These are phyloP conservation scores for Pipistrellus pygmaeus DNA, from an alignment of 2,797 vertebrate species.

Conservation along the genomic window DNA sequence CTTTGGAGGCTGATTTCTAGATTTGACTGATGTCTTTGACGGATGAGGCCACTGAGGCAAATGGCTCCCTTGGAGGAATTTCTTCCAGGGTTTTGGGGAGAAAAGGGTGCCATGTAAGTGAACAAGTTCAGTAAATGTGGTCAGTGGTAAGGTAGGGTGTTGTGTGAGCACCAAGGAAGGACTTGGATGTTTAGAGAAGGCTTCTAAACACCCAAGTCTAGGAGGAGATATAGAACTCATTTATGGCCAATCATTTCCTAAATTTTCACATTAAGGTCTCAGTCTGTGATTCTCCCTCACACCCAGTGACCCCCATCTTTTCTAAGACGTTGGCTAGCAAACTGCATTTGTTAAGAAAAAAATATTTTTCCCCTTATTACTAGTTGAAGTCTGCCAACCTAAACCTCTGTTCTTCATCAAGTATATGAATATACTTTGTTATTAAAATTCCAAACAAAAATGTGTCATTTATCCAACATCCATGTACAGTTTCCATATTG, in stretches of 20 bases:
- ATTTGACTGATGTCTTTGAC: background rate
- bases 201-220: background rate
- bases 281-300: background rate
- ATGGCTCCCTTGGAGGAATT: background rate
- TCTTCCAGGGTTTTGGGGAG: background rate
- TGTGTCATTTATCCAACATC: background rate
- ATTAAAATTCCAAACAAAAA: background rate
- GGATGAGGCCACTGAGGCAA: background rate
- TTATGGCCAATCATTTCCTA: background rate
- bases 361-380: background rate
- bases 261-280: background rate
- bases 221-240: background rate
- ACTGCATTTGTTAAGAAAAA: background rate
- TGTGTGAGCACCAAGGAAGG: background rate
- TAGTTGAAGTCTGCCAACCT: background rate
- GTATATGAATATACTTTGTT: background rate
- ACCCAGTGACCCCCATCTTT: background rate
- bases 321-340: background rate
- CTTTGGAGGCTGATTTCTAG: background rate
- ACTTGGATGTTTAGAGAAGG: background rate
- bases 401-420: background rate
- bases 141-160: background rate
- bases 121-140: background rate
- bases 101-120: background rate
- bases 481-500: background rate